Percentiles rank a stretch among this genome's conserved stretches.
phyloP scores from a whole-genome alignment of 2,888 invertebrate species.

The Diadromus collaris region DNA sequence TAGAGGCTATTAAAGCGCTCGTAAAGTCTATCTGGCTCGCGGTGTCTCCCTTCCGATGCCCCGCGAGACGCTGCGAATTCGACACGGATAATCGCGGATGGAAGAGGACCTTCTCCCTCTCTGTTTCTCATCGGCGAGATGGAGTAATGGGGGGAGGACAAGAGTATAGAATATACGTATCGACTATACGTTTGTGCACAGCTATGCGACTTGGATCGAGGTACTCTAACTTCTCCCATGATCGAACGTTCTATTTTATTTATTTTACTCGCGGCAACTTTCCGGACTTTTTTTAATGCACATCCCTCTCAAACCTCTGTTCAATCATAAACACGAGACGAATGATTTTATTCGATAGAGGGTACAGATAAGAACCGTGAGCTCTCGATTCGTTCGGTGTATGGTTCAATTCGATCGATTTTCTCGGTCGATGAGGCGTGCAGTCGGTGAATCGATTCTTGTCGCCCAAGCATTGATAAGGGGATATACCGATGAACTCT shows the following conservation, averaged over 20 bases:
- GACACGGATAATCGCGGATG: constrained; percentile 59
- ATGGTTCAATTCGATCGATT: constrained; percentile 40
- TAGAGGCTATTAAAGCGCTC: constrained; percentile 65
- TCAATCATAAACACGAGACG: constrained; percentile 20
- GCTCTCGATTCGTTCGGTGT: constrained; percentile 20
- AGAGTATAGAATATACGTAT: constrained; percentile 19
- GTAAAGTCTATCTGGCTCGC: constrained; percentile 61
- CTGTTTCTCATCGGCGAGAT: constrained; percentile 25
- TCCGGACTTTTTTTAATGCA: constrained; percentile 5
- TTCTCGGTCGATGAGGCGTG: constrained; percentile 38
- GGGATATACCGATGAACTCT: background rate
- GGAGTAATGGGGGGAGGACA: constrained; percentile 1
- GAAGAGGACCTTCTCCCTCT: constrained; percentile 51
- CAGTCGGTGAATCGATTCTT: constrained; percentile 43
- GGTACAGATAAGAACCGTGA: constrained; percentile 22
- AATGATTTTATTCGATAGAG: constrained; percentile 35
- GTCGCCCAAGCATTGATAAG: constrained; percentile 1
- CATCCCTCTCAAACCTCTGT: background rate
- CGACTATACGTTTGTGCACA: background rate
- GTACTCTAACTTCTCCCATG: constrained; percentile 14
- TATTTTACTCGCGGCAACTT: constrained; percentile 12
- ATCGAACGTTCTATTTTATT: constrained; percentile 22
- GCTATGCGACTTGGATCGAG: background rate
- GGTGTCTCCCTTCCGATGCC: constrained; percentile 24
- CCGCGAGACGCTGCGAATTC: constrained; percentile 56